Evolutionary conservation across 2,797 vertebrate genomes (phyloP).

Genomic region (Aldrovandia affinis): DNA sequence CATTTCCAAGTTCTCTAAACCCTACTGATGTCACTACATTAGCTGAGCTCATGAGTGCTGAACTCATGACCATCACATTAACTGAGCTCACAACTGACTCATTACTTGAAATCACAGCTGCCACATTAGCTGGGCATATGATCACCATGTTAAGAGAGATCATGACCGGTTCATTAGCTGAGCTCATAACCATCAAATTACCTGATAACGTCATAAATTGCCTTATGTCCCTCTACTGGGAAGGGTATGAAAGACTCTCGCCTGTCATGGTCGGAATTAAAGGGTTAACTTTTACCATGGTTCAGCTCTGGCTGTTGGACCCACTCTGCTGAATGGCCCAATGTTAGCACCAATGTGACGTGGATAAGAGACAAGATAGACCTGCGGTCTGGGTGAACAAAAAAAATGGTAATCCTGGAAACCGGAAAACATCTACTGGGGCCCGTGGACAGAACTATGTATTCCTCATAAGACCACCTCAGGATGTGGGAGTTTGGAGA

Average conservation of each 20-base stretch:
- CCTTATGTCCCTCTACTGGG: too few species aligned
- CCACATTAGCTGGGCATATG: too few species aligned
- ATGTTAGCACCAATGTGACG: not conserved
- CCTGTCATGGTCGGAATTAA: too few species aligned
- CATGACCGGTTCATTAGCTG: too few species aligned
- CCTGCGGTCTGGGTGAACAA: slow-evolving; percentile 26
- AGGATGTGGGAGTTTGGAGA: not conserved
- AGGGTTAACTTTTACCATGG: not conserved
- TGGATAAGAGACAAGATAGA: slow-evolving; percentile 29
- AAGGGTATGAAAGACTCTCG: not conserved
- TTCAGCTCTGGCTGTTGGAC: not conserved
- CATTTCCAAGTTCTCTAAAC: too few species aligned
- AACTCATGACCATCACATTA: too few species aligned
- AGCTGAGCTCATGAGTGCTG: too few species aligned
- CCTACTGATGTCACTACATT: not conserved
- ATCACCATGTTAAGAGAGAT: too few species aligned
- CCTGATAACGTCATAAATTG: too few species aligned
- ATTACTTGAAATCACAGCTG: too few species aligned
- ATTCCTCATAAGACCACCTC: not conserved
- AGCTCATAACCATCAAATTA: too few species aligned
- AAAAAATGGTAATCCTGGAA: not conserved
- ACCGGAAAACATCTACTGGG: slow-evolving; percentile 36
- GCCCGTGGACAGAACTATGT: slow-evolving; percentile 4
- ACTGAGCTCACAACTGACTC: too few species aligned
- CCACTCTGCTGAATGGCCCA: not conserved